Evolutionary conservation across 2,797 vertebrate genomes (phyloP).

Genomic region (Channallabes apus): DNA sequence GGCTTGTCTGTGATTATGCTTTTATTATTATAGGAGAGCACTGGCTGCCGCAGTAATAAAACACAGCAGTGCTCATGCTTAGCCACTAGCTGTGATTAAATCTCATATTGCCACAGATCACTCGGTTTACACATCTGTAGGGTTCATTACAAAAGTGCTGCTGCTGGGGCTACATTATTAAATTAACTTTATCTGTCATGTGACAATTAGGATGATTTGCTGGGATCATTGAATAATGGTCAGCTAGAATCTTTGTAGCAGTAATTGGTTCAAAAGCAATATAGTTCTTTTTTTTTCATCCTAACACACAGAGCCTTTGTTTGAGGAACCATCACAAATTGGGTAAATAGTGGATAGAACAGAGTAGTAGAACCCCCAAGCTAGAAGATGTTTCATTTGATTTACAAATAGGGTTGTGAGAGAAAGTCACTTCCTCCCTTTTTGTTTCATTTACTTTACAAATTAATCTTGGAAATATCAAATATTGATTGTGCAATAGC

Average conservation of each 20-base stretch:
- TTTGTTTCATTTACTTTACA: neutral
- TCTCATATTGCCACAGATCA: constrained; percentile 54
- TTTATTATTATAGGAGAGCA: constrained; percentile 69
- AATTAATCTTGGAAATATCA: neutral
- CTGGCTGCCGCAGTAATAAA: constrained; percentile 66
- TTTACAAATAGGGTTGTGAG: neutral
- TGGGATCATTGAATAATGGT: constrained; percentile 23
- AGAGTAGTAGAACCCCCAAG: too few relatives aligned
- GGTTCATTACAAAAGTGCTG: constrained; percentile 32
- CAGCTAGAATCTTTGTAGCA: constrained; percentile 16
- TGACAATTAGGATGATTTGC: constrained; percentile 49
- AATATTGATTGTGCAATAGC: neutral
- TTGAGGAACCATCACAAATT: neutral
- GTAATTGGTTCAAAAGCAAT: constrained; percentile 16
- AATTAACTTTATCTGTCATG: constrained; percentile 49
- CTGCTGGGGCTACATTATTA: constrained; percentile 17
- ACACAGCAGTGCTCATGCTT: constrained; percentile 62
- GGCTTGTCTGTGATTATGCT: constrained; percentile 71
- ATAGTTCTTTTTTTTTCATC: neutral
- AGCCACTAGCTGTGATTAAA: constrained; percentile 56
- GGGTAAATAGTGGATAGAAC: neutral
- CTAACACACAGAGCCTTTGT: neutral
- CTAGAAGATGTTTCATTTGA: neutral
- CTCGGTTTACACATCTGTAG: constrained; percentile 45
- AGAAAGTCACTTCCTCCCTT: neutral